Conservation (phyloP, 2,797 vertebrate genomes). For the Protonibea diacanthus region DNA sequence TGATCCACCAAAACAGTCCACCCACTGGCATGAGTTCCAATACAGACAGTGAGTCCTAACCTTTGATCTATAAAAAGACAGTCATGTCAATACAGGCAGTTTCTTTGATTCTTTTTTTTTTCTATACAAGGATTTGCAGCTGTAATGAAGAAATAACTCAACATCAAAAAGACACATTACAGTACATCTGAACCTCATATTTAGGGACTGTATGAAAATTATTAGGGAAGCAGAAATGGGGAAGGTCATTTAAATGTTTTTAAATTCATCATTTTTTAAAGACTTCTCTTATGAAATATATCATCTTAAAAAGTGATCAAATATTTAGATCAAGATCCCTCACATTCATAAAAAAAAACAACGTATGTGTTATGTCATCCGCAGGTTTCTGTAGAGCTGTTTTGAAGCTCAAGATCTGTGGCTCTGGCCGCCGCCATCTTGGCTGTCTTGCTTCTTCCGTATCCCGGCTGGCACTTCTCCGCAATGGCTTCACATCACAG, state of each 20-base stretch:
- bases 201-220: neutral
- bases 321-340: neutral
- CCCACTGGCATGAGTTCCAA: neutral
- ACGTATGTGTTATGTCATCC: too few species aligned
- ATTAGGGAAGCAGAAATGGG: neutral
- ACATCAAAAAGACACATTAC: neutral
- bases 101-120: neutral
- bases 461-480: too few species aligned
- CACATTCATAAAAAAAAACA: too few species aligned
- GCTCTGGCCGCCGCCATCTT: too few species aligned
- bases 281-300: neutral
- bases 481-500: too few species aligned
- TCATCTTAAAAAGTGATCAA: neutral
- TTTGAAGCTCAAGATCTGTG: too few species aligned
- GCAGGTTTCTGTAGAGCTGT: too few species aligned
- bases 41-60: neutral
- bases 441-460: too few species aligned
- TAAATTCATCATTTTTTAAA: neutral
- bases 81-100: neutral
- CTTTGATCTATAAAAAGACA: conserved; percentile 26
- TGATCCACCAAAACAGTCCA: conserved; percentile 27
- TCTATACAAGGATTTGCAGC: neutral
- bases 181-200: neutral
- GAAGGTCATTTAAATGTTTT: neutral
- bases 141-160: neutral